Conservation (phyloP, 2,797 vertebrate species). For the Dermochelys coriacea region DNA sequence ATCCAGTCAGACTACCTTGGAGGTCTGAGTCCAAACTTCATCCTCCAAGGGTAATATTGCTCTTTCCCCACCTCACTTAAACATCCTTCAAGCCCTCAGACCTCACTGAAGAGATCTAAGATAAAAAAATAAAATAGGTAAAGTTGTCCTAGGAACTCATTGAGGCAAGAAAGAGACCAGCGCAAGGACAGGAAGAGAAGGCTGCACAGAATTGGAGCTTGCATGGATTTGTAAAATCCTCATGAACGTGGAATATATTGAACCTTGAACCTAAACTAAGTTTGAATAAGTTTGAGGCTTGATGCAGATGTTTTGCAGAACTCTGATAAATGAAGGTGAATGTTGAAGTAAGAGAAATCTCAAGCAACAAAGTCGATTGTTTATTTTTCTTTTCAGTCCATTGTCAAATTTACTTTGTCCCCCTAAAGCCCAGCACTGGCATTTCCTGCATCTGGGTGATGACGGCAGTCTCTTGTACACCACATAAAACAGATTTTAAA, state of each 20-base stretch:
- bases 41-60: conserved; percentile 22
- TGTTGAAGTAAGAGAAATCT: conserved; percentile 65
- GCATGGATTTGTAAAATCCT: conserved; percentile 67
- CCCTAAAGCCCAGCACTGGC: conserved; percentile 52
- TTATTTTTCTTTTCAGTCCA: conserved; percentile 64
- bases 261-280: conserved; percentile 74
- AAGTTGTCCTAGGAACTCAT: conserved; percentile 67
- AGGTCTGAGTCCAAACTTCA: conserved; percentile 20
- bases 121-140: conserved; percentile 16
- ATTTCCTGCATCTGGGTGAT: conserved; percentile 67
- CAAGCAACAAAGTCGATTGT: conserved; percentile 64
- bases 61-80: conserved; percentile 27
- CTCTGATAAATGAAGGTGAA: conserved; percentile 70
- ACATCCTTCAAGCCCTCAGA: conserved; percentile 42
- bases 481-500: conserved; percentile 46
- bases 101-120: not conserved
- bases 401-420: conserved; percentile 63
- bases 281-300: conserved; percentile 73
- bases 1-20: not conserved
- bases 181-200: conserved; percentile 52
- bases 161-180: conserved; percentile 61
- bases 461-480: conserved; percentile 45
- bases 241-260: conserved; percentile 73
- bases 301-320: conserved; percentile 76
- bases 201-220: conserved; percentile 48